Percentiles rank a stretch among this genome's conserved stretches.
These are phyloP conservation scores for Sinotaia quadrata DNA, from an alignment of 2,888 invertebrate species.

Conservation along the genomic window DNA sequence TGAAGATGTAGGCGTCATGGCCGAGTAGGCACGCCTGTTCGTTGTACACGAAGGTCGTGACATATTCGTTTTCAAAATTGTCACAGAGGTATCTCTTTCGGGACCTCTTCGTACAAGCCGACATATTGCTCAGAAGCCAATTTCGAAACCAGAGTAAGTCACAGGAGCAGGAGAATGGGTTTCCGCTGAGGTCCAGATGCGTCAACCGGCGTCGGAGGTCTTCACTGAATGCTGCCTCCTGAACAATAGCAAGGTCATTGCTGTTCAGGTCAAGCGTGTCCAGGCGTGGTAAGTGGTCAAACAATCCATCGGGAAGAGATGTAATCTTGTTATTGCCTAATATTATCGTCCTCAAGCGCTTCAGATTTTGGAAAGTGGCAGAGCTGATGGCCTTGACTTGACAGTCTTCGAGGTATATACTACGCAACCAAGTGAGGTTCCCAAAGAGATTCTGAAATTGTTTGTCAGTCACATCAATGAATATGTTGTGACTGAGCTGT, in stretches of 20 bases:
- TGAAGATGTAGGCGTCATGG: background rate
- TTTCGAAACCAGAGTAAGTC: background rate
- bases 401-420: conserved; percentile 6
- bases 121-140: background rate
- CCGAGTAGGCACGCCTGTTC: background rate
- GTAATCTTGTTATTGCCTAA: too few relatives aligned
- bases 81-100: background rate
- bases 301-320: background rate
- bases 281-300: background rate
- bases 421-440: conserved; percentile 6
- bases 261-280: background rate
- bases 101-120: background rate
- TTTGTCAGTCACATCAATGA: background rate
- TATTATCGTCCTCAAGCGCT: too few relatives aligned
- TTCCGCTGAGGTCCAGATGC: background rate
- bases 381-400: background rate
- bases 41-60: background rate
- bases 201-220: background rate
- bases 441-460: conserved; percentile 9
- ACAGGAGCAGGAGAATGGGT: background rate
- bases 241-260: background rate
- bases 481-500: conserved; percentile 17
- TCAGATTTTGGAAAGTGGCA: background rate
- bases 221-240: background rate
- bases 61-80: background rate